Conservation (phyloP, 1,140 invertebrate species). For the Venturia canescens region DNA sequence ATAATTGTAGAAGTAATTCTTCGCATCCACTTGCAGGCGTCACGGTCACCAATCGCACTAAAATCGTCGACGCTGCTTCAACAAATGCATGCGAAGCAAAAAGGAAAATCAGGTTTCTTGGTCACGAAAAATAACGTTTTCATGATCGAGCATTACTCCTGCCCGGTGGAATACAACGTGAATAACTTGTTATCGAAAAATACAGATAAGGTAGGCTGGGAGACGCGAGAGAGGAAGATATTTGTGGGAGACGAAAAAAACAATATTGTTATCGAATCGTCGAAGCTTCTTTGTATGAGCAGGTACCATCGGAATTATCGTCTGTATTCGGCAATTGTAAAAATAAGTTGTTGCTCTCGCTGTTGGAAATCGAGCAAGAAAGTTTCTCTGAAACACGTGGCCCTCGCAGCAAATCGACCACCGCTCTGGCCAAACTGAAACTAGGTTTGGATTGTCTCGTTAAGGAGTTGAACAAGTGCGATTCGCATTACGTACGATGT, state of each 20-base stretch:
- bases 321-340: constrained; percentile 55
- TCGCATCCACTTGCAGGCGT: constrained; percentile 50
- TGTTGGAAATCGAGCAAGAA: constrained; percentile 48
- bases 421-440: constrained; percentile 65
- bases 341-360: constrained; percentile 54
- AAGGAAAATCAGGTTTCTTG: constrained; percentile 36
- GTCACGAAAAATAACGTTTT: constrained; percentile 59
- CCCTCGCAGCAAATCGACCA: constrained; percentile 61
- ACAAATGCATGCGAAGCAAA: constrained; percentile 55
- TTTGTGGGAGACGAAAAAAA: background rate
- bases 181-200: constrained; percentile 72
- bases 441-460: constrained; percentile 62
- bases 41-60: constrained; percentile 59
- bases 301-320: constrained; percentile 60
- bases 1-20: too few relatives aligned
- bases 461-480: constrained; percentile 63
- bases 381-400: constrained; percentile 43
- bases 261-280: constrained; percentile 25
- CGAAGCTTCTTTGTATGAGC: constrained; percentile 10
- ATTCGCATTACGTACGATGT: constrained; percentile 66
- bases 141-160: constrained; percentile 71
- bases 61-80: constrained; percentile 55
- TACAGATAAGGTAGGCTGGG: constrained; percentile 64
- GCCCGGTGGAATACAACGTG: constrained; percentile 69
- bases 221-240: background rate